A percentile compares a stretch with the other conserved stretches of the same genome.
Evolutionary conservation across 2,888 invertebrate species (phyloP).

Genomic region (Litoditis marina): DNA sequence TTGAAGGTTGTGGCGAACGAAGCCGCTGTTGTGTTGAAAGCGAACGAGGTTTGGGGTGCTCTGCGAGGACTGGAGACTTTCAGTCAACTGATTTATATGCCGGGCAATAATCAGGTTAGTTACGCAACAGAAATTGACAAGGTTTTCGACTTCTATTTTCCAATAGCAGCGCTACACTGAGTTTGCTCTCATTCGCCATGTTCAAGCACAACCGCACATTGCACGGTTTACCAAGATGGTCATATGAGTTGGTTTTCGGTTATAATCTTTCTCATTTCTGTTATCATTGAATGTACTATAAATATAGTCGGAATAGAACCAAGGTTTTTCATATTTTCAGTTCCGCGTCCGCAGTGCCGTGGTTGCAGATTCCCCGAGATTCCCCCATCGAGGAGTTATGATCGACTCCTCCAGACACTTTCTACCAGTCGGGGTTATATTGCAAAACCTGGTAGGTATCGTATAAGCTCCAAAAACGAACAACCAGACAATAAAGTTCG

Average conservation of each 20-base stretch:
- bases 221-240: too few species aligned
- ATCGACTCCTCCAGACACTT: constrained; percentile 84
- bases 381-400: constrained; percentile 78
- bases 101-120: constrained; percentile 12
- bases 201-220: too few species aligned
- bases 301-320: too few species aligned
- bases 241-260: too few species aligned
- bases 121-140: too few species aligned
- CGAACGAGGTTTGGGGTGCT: constrained; percentile 45
- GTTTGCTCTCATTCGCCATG: too few species aligned
- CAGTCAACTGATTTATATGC: constrained; percentile 69
- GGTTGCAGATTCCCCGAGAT: constrained; percentile 78
- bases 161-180: too few species aligned
- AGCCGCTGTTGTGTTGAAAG: constrained; percentile 25
- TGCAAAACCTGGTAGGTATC: constrained; percentile 28
- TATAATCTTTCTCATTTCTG: too few species aligned
- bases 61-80: constrained; percentile 82
- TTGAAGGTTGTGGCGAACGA: constrained; percentile 12
- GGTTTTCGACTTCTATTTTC: too few species aligned
- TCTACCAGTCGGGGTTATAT: constrained; percentile 66
- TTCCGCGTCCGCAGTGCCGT: constrained; percentile 36
- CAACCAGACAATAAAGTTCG: too few species aligned
- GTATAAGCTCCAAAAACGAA: too few species aligned
- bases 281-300: too few species aligned
- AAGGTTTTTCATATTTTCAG: constrained; percentile 26